Percentiles rank a stretch among this genome's conserved stretches.
These are phyloP conservation scores for Sapajus apella DNA, from an alignment of 2,113 vertebrate genomes.

Conservation along the genomic window DNA sequence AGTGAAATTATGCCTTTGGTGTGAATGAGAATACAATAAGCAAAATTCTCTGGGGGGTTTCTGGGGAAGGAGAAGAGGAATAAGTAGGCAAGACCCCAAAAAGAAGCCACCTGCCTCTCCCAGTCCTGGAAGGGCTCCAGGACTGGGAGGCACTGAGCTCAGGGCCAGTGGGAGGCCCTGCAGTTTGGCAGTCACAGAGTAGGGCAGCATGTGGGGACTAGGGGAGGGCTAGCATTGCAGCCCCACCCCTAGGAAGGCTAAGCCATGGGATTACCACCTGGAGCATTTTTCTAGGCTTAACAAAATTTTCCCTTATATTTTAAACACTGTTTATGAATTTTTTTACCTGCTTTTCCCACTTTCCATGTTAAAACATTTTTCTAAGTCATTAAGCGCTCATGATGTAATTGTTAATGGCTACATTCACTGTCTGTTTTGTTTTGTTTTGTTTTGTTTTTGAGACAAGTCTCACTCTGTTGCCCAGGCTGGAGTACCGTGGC, in stretches of 20 bases:
- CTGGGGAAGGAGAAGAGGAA: neutral
- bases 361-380: neutral
- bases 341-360: neutral
- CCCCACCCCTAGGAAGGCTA: neutral
- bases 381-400: neutral
- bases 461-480: no score
- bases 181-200: neutral
- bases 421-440: neutral
- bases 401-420: neutral
- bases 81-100: neutral
- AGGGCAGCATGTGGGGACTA: no score
- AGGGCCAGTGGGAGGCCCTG: neutral
- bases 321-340: neutral
- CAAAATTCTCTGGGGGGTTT: neutral
- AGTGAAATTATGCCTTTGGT: neutral
- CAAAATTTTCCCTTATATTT: neutral
- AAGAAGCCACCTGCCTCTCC: neutral
- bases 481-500: no score
- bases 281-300: neutral
- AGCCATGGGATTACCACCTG: neutral
- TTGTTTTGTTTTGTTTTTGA: no score
- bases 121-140: neutral
- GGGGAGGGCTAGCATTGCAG: accelerated
- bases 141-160: neutral
- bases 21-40: neutral